phyloP scores from a whole-genome alignment of 2,888 invertebrate species.

The Cephus nigrinus region DNA sequence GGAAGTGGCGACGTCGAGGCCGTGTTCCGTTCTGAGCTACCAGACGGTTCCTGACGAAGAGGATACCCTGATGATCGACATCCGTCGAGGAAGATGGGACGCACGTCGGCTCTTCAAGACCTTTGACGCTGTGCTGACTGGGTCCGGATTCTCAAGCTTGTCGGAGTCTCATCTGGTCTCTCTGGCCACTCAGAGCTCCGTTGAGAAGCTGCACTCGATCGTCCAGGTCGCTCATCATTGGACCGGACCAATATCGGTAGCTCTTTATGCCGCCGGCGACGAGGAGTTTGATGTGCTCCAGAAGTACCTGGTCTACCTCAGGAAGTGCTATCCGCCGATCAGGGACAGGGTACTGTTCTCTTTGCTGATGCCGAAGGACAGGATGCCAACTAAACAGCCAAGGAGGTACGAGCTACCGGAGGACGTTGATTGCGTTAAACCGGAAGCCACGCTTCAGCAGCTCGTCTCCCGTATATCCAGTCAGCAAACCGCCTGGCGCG shows the following conservation, averaged over 20 bases:
- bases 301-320: conserved; percentile 80
- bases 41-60: conserved; percentile 37
- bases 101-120: conserved; percentile 75
- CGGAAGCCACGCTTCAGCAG: conserved; percentile 73
- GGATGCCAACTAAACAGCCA: conserved; percentile 63
- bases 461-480: conserved; percentile 72
- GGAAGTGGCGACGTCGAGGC: neutral
- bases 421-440: conserved; percentile 74
- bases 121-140: conserved; percentile 79
- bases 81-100: conserved; percentile 81
- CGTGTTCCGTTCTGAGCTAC: conserved; percentile 40
- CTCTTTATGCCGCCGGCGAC: conserved; percentile 83
- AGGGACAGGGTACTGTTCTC: conserved; percentile 82
- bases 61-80: conserved; percentile 69
- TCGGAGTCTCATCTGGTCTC: conserved; percentile 75
- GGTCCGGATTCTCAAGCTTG: conserved; percentile 73
- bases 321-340: conserved; percentile 79
- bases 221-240: conserved; percentile 84
- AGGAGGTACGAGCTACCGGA: conserved; percentile 46
- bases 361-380: conserved; percentile 76
- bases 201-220: conserved; percentile 83
- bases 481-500: conserved; percentile 79
- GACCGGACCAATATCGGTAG: conserved; percentile 87
- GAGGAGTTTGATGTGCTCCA: conserved; percentile 80
- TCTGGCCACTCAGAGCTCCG: conserved; percentile 86